Evolutionary conservation across 2,888 invertebrate species (phyloP).

Genomic region (Stenichneumon culpator): DNA sequence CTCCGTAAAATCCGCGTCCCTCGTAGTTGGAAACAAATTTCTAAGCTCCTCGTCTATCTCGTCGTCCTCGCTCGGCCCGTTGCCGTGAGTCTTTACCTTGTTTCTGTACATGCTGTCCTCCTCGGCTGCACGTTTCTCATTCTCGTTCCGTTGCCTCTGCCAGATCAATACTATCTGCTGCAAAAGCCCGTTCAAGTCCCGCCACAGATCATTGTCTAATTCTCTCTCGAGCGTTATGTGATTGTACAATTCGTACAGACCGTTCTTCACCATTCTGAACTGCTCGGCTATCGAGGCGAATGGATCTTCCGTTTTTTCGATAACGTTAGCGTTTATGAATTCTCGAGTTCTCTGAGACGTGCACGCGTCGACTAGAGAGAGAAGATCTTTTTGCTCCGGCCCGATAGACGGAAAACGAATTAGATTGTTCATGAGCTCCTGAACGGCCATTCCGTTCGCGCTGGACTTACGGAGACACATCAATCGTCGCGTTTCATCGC

Average conservation of each 20-base stretch:
- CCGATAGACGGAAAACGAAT: conserved; percentile 86
- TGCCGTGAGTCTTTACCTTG: conserved; percentile 88
- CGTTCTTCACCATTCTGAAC: conserved; percentile 89
- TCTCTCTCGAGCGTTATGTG: conserved; percentile 87
- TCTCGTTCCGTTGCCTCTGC: conserved; percentile 91
- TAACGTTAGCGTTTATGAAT: conserved; percentile 82
- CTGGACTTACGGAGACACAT: conserved; percentile 81
- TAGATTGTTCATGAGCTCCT: conserved; percentile 85
- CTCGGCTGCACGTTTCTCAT: conserved; percentile 89
- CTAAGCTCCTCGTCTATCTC: conserved; percentile 89
- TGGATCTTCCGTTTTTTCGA: conserved; percentile 71
- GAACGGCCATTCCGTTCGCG: conserved; percentile 66
- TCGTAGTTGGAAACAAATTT: conserved; percentile 90
- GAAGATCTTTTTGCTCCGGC: conserved; percentile 78
- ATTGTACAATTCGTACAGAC: conserved; percentile 90
- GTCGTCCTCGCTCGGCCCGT: conserved; percentile 90
- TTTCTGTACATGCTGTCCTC: conserved; percentile 92
- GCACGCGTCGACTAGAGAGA: conserved; percentile 86
- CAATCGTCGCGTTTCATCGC: conserved; percentile 86
- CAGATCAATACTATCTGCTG: conserved; percentile 90
- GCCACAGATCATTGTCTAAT: conserved; percentile 85
- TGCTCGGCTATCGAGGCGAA: conserved; percentile 84
- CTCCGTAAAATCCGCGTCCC: conserved; percentile 90
- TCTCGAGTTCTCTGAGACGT: conserved; percentile 83
- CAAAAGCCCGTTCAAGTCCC: conserved; percentile 87